A percentile compares a stretch with the other conserved stretches of the same genome.
phyloP scores from a whole-genome alignment of 1,140 invertebrate genomes.

The Lepidostoma basale region DNA sequence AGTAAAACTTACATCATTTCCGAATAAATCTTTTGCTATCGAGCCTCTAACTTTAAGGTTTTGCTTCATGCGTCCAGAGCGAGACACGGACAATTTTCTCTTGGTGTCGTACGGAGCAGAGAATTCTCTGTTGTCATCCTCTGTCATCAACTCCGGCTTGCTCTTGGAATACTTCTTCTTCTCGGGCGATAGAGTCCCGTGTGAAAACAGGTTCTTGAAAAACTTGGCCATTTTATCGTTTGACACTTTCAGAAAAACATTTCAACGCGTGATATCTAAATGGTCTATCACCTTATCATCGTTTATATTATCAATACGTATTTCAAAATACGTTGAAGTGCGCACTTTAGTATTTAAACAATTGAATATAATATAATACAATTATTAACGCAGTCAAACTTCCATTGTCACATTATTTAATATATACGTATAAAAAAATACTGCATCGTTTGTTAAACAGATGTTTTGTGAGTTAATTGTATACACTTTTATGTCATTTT shows the following conservation, averaged over 20 bases:
- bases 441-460: too few species aligned
- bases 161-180: conserved; percentile 49
- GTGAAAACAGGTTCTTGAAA: conserved; percentile 51
- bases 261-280: not conserved
- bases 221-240: conserved; percentile 56
- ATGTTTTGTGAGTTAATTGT: too few species aligned
- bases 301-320: not conserved
- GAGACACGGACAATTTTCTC: conserved; percentile 57
- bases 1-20: conserved; percentile 49
- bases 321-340: not conserved
- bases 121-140: conserved; percentile 42
- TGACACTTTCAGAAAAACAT: too few species aligned
- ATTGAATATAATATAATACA: too few species aligned
- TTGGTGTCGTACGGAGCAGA: conserved; percentile 49
- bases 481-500: too few species aligned
- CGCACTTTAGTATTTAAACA: too few species aligned
- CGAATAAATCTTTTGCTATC: conserved; percentile 55
- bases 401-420: too few species aligned
- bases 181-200: conserved; percentile 47
- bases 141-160: conserved; percentile 48
- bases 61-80: conserved; percentile 58
- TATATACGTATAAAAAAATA: too few species aligned
- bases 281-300: conserved; percentile 8
- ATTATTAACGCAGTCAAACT: too few species aligned
- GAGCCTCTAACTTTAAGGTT: conserved; percentile 54